Base-by-base conservation (phyloP, 2,797 vertebrate species). In the Staurois parvus region DNA sequence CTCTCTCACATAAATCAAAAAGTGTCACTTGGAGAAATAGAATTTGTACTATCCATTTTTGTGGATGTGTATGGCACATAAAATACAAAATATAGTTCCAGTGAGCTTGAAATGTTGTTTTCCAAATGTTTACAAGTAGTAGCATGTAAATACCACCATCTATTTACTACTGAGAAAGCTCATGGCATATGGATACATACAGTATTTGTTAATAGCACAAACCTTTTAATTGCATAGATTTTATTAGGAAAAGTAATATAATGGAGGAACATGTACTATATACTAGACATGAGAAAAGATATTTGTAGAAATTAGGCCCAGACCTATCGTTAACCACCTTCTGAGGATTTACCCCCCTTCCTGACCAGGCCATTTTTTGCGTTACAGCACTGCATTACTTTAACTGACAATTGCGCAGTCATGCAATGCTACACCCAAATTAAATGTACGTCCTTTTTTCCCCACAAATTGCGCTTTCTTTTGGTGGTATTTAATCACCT, bases 1-100 rank as follows among this genome's bases (percentile, higher is more conserved):
- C 52, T 81, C 17, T 62, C n/a, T 72, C 30, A 72, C 68, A 62
- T 81, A 81, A 72, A 81, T 81, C 79, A 81, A 59, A n/a, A 81
- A n/a, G 26, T 81, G 79, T 56, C 78, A 80, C 42, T 34, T 26
- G 24, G 67, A 56, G 77, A 81, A 81, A 81, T 59, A 62, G 79
- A 30, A 72, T 62, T 81, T 52, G 68, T 73, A 67, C 26, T 79
- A 13, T 40, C 32, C n/a, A 72, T 81, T 73, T 73, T 42, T 72
- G 37, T 80, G 29, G 21, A 12, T 70, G 21, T 70, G 21, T 40
- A 40, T 15, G 21, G 21, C 9, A 40, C 69, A 72, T 24, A 72
- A 72, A 72, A 72, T 40, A 24, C 19, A 70, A 70, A 0, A 40
- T 21, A 12, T 12, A 72, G 52, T 59, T 24, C n/a, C 52, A 56